Percentiles rank a stretch among this genome's conserved stretches.
phyloP scores from a whole-genome alignment of 2,888 invertebrate species.

The Celastrina argiolus region DNA sequence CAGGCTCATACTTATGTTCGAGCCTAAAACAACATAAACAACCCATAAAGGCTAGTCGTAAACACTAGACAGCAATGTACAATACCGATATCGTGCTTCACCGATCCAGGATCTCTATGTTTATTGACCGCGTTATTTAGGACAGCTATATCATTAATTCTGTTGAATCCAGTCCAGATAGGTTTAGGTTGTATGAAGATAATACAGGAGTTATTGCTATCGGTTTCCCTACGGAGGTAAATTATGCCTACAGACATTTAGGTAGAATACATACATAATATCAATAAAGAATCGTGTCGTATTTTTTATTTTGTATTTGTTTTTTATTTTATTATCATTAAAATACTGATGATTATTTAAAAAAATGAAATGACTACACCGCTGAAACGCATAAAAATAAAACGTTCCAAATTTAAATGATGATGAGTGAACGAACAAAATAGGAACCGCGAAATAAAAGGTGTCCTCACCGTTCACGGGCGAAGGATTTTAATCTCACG shows the following conservation, averaged over 20 bases:
- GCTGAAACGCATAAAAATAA: not conserved
- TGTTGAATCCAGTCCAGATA: not conserved
- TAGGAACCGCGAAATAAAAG: not conserved
- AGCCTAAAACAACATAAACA: slow-evolving; percentile 3
- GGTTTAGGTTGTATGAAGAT: not conserved
- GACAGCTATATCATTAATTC: not conserved
- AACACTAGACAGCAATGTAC: not conserved
- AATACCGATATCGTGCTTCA: not conserved
- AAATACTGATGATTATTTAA: no score
- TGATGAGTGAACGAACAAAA: not conserved
- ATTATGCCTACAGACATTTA: no score
- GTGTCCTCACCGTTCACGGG: slow-evolving; percentile 29
- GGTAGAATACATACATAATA: no score
- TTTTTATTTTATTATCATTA: no score
- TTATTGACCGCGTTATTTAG: not conserved
- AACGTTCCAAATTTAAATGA: not conserved
- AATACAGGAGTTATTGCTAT: no score
- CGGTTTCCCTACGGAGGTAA: no score
- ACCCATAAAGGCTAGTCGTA: not conserved
- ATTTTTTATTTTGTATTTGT: no score
- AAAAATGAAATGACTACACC: no score
- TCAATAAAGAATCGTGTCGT: no score
- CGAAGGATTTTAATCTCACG: slow-evolving; percentile 31
- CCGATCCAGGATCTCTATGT: not conserved
- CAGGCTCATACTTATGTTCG: no score